Conservation (phyloP, 2,797 vertebrate species). For the Mus minutoides region DNA sequence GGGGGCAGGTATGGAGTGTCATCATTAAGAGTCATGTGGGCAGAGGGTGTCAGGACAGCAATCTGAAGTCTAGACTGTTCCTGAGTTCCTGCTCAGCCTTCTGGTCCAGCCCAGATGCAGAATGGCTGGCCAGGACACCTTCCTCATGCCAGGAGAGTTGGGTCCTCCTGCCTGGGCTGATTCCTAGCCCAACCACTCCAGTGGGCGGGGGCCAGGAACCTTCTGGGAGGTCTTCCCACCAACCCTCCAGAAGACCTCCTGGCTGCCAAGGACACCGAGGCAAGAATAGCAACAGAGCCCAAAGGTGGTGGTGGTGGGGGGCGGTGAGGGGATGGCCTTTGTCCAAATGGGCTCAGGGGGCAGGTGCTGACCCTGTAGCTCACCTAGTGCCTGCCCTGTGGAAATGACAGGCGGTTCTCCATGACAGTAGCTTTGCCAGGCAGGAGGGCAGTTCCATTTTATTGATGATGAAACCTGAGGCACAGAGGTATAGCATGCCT, state of each 20-base stretch:
- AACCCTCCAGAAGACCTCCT: background rate
- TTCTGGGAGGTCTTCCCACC: background rate
- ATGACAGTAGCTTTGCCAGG: background rate
- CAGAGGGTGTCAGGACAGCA: fast-evolving
- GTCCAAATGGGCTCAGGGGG: background rate
- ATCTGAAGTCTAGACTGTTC: background rate
- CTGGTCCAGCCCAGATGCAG: background rate
- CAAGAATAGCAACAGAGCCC: background rate
- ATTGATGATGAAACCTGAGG: background rate
- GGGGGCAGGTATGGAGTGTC: background rate
- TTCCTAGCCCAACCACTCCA: background rate
- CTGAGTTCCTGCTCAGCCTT: background rate
- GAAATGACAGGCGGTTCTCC: background rate
- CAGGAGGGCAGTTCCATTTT: background rate
- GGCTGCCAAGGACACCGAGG: background rate
- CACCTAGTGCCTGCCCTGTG: background rate
- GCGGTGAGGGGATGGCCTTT: background rate
- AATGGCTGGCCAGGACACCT: background rate
- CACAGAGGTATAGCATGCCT: background rate
- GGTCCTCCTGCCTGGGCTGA: background rate
- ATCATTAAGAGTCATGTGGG: background rate
- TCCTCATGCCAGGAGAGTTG: background rate
- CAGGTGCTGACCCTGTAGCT: background rate
- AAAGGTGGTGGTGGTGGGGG: background rate
- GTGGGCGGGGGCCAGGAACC: background rate